phyloP scores from a whole-genome alignment of 2,113 vertebrate species.

The Eubucco bourcierii region DNA sequence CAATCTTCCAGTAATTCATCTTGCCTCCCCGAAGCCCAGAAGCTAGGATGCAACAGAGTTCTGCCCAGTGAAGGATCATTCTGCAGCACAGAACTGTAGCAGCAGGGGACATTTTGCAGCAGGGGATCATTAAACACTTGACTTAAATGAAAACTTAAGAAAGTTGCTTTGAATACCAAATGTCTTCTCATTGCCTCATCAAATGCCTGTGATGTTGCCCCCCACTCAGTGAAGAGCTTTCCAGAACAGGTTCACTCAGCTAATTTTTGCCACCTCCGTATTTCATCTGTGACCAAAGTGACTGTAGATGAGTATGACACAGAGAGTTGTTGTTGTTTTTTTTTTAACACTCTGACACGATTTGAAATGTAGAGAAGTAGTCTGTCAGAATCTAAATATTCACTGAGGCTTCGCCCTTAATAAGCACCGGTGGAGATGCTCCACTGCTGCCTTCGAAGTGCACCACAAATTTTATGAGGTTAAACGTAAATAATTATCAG shows the following conservation, averaged over 20 bases:
- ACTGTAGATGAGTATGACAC: background rate
- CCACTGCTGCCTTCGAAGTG: background rate
- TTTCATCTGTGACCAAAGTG: slow-evolving; percentile 11
- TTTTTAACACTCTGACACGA: background rate
- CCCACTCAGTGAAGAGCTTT: background rate
- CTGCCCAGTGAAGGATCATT: background rate
- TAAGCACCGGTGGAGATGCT: background rate
- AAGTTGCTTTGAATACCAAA: slow-evolving; percentile 27
- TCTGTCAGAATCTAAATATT: background rate
- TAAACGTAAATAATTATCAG: slow-evolving; percentile 56
- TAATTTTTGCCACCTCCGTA: background rate
- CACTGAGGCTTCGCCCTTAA: background rate
- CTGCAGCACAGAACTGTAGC: background rate
- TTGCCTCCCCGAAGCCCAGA: background rate
- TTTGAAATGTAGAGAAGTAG: background rate
- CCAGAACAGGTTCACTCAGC: background rate
- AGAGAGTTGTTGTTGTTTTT: background rate
- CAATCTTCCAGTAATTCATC: background rate
- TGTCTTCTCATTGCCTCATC: background rate
- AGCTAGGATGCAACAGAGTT: background rate
- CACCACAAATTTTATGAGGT: background rate
- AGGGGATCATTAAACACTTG: slow-evolving; percentile 1
- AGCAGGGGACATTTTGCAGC: background rate
- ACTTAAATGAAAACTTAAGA: background rate
- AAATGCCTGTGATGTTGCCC: background rate